Evolutionary conservation across 2,797 vertebrate genomes (phyloP).

Genomic region (Jordanella pulchra): DNA sequence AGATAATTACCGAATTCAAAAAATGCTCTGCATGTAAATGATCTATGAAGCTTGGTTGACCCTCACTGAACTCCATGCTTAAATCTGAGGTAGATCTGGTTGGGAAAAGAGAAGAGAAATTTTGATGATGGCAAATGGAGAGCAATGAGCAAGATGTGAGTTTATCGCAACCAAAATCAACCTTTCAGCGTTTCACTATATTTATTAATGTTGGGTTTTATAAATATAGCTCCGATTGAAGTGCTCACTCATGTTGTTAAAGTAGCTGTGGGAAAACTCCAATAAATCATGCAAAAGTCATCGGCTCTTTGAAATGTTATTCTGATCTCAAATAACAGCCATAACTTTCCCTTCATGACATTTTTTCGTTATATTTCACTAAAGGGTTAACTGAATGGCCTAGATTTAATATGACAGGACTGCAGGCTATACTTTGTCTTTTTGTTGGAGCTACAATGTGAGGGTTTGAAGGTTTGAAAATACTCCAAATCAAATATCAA

Average conservation of each 20-base stretch:
- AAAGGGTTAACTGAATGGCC: slow-evolving; percentile 33
- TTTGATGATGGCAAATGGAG: no score
- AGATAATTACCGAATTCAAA: no score
- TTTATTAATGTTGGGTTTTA: background rate
- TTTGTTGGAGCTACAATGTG: slow-evolving; percentile 55
- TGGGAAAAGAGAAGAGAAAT: background rate
- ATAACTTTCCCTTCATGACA: slow-evolving; percentile 28
- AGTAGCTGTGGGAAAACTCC: background rate
- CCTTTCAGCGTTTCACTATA: background rate
- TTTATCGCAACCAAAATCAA: background rate
- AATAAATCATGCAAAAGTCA: slow-evolving; percentile 4
- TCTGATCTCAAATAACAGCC: slow-evolving; percentile 32
- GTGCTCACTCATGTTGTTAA: background rate
- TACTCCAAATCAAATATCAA: slow-evolving; percentile 50
- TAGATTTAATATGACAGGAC: slow-evolving; percentile 40
- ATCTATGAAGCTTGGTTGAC: no score
- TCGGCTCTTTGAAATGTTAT: slow-evolving; percentile 30
- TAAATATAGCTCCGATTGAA: background rate
- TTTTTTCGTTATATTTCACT: slow-evolving; percentile 21
- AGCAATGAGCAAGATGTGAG: background rate
- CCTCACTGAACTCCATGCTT: background rate
- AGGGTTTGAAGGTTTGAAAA: slow-evolving; percentile 24
- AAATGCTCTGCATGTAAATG: background rate
- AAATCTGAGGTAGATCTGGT: background rate
- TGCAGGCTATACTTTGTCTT: slow-evolving; percentile 59